Evolutionary conservation across 2,888 invertebrate species (phyloP).

Genomic region (Lasioglossum malachurum): DNA sequence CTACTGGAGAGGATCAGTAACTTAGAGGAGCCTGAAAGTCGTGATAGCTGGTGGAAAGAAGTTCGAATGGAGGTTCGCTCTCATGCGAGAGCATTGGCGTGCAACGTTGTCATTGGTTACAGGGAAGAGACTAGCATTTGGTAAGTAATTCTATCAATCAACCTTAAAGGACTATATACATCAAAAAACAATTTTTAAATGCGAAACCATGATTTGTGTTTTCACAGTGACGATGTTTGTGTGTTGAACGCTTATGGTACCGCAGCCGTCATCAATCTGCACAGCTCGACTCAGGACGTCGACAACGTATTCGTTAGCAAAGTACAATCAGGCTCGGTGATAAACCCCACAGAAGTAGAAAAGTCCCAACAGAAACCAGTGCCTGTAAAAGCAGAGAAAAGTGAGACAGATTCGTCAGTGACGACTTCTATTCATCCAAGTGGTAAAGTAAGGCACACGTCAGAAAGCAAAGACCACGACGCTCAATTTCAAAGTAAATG

Average conservation of each 20-base stretch:
- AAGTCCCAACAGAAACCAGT: slow-evolving; percentile 75
- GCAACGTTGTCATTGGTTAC: slow-evolving; percentile 97
- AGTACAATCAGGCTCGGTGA: slow-evolving; percentile 81
- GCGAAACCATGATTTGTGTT: neutral
- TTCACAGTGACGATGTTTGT: slow-evolving; percentile 95
- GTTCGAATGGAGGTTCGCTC: slow-evolving; percentile 97
- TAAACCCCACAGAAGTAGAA: slow-evolving; percentile 86
- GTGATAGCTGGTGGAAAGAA: slow-evolving; percentile 99
- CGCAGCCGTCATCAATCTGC: slow-evolving; percentile 92
- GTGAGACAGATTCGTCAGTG: slow-evolving; percentile 51
- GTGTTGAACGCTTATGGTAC: slow-evolving; percentile 97
- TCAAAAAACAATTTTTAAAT: too few relatives aligned
- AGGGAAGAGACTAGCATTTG: slow-evolving; percentile 96
- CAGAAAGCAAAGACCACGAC: slow-evolving; percentile 83
- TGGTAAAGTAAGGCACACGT: slow-evolving; percentile 71
- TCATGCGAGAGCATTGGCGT: slow-evolving; percentile 95
- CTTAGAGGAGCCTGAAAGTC: slow-evolving; percentile 95
- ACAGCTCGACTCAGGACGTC: slow-evolving; percentile 84
- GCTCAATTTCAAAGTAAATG: slow-evolving; percentile 83
- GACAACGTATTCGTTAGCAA: slow-evolving; percentile 75
- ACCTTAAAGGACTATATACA: neutral
- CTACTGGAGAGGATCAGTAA: slow-evolving; percentile 92
- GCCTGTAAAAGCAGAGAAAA: slow-evolving; percentile 73
- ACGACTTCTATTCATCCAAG: slow-evolving; percentile 17
- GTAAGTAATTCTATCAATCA: slow-evolving; percentile 85